phyloP scores from a whole-genome alignment of 1,140 invertebrate genomes.

The Chelonus insularis region DNA sequence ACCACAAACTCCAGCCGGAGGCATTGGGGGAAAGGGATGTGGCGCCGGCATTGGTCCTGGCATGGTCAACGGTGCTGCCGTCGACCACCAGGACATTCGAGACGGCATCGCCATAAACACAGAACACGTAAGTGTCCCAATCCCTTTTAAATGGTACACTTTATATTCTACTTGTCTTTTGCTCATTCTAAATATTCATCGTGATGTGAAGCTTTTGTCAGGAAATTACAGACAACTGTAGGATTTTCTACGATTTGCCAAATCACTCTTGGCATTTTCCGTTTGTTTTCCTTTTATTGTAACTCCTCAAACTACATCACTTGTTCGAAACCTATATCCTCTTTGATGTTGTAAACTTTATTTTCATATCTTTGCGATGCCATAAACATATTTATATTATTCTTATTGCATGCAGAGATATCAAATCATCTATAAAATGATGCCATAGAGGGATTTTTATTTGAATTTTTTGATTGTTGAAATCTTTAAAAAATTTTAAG shows the following conservation, averaged over 20 bases:
- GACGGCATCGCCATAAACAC: slow-evolving; percentile 50
- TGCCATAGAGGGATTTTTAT: not conserved
- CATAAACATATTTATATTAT: too few species aligned
- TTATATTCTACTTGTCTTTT: not conserved
- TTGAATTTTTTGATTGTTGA: too few species aligned
- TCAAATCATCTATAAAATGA: too few species aligned
- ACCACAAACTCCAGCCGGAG: slow-evolving; percentile 60
- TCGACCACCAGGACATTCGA: slow-evolving; percentile 51
- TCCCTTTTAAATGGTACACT: not conserved
- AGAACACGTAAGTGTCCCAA: slow-evolving; percentile 50
- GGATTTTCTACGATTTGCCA: slow-evolving; percentile 6
- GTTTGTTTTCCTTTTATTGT: not conserved
- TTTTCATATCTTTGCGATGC: too few species aligned
- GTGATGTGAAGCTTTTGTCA: not conserved
- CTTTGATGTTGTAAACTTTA: too few species aligned
- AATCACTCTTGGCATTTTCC: not conserved
- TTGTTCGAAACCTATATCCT: not conserved
- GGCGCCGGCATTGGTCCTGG: slow-evolving; percentile 40
- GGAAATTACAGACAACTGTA: slow-evolving; percentile 3
- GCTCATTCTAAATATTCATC: slow-evolving; percentile 13
- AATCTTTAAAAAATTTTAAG: too few species aligned
- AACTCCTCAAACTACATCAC: not conserved
- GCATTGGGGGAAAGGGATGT: slow-evolving; percentile 50
- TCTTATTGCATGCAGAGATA: too few species aligned
- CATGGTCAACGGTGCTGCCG: slow-evolving; percentile 51